Conservation (phyloP, 1,140 invertebrate species). For the Cydia fagiglandana region DNA sequence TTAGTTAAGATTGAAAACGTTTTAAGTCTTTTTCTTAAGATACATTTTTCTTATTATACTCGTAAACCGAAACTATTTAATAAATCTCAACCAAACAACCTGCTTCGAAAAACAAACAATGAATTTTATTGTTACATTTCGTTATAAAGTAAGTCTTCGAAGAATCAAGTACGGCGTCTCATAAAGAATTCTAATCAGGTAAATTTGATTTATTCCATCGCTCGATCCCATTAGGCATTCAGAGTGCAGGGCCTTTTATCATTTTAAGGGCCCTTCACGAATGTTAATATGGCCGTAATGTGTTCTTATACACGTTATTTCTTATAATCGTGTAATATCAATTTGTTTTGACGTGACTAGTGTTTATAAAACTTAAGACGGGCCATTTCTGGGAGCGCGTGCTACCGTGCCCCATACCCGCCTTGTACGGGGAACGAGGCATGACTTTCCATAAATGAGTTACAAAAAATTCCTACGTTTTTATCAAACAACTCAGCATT, state of each 20-base stretch:
- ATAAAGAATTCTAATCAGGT: constrained; percentile 38
- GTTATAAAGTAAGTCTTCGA: background rate
- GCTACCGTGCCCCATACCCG: background rate
- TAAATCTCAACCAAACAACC: background rate
- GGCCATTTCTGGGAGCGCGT: constrained; percentile 17
- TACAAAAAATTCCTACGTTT: background rate
- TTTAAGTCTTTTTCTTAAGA: background rate
- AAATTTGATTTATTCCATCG: constrained; percentile 32
- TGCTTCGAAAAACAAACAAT: constrained; percentile 5
- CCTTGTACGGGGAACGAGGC: background rate
- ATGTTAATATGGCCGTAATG: constrained; percentile 55
- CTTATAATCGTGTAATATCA: constrained; percentile 69
- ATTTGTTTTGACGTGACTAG: constrained; percentile 58
- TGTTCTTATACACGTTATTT: constrained; percentile 61
- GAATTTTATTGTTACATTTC: background rate
- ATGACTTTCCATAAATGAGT: constrained; percentile 8
- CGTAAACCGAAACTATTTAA: background rate
- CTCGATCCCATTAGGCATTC: constrained; percentile 39
- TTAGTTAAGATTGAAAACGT: constrained; percentile 1
- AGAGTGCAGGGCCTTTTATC: constrained; percentile 42
- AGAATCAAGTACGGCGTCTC: constrained; percentile 21
- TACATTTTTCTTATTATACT: background rate
- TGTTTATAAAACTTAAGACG: constrained; percentile 46
- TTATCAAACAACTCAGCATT: background rate
- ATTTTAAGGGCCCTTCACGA: constrained; percentile 45